Conservation (phyloP, 2,888 invertebrate genomes). For the Platycheirus albimanus region DNA sequence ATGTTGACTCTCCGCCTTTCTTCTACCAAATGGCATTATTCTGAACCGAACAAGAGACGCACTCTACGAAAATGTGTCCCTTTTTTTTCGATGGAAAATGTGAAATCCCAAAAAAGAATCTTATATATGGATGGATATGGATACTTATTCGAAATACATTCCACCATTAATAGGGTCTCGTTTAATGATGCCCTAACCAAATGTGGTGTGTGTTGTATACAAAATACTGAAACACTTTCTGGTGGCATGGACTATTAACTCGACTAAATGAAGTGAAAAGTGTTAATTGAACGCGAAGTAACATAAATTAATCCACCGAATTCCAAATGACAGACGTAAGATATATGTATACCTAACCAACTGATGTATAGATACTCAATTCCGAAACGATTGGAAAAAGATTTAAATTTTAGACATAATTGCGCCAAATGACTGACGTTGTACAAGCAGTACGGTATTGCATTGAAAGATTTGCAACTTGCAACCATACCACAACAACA, state of each 20-base stretch:
- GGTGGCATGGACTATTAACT: slow-evolving; percentile 73
- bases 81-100: slow-evolving; percentile 42
- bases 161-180: slow-evolving; percentile 69
- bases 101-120: slow-evolving; percentile 14
- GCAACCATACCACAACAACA: not conserved
- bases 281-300: slow-evolving; percentile 74
- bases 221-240: slow-evolving; percentile 22
- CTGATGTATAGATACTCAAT: not conserved
- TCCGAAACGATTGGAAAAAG: slow-evolving; percentile 31
- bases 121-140: not conserved
- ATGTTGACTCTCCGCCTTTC: slow-evolving; percentile 65
- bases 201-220: slow-evolving; percentile 9
- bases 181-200: slow-evolving; percentile 64
- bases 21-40: slow-evolving; percentile 45
- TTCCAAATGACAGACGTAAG: slow-evolving; percentile 47
- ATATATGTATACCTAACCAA: too few relatives aligned
- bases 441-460: slow-evolving; percentile 39
- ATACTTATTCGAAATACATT: slow-evolving; percentile 66
- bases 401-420: slow-evolving; percentile 64
- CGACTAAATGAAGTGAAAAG: slow-evolving; percentile 75
- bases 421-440: slow-evolving; percentile 54
- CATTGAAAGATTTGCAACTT: slow-evolving; percentile 14
- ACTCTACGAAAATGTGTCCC: not conserved
- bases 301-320: slow-evolving; percentile 67
- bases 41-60: slow-evolving; percentile 40